These are phyloP conservation scores for Nannoperca australis DNA, from an alignment of 2,797 vertebrate species.

Conservation along the genomic window DNA sequence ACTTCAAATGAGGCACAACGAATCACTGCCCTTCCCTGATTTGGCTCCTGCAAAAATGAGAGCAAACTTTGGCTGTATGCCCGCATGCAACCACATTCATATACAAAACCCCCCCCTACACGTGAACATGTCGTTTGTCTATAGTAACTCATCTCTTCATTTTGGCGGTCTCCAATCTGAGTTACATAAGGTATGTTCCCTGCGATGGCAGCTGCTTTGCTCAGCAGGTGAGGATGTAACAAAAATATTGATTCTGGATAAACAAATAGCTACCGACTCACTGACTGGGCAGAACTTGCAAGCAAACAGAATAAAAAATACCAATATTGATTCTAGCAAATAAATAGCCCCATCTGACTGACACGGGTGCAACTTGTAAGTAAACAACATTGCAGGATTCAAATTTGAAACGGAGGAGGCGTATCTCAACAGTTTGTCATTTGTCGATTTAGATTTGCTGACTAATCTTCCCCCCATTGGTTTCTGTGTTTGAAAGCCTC, in stretches of 20 bases:
- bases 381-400: conserved; percentile 63
- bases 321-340: conserved; percentile 71
- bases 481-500: conserved; percentile 38
- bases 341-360: conserved; percentile 70
- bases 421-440: conserved; percentile 49
- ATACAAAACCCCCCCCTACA: conserved; percentile 11
- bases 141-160: conserved; percentile 53
- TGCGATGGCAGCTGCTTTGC: conserved; percentile 73
- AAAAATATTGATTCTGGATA: conserved; percentile 79
- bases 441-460: conserved; percentile 64
- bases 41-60: conserved; percentile 58
- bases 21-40: conserved; percentile 66
- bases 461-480: conserved; percentile 54
- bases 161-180: conserved; percentile 29
- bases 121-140: conserved; percentile 40
- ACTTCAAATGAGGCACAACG: conserved; percentile 73
- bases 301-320: conserved; percentile 75
- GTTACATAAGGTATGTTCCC: conserved; percentile 72
- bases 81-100: conserved; percentile 12
- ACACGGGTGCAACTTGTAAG: conserved; percentile 51
- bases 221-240: conserved; percentile 76
- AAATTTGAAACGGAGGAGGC: conserved; percentile 52
- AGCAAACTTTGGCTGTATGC: conserved; percentile 40
- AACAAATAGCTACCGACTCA: conserved; percentile 76
- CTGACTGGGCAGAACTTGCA: conserved; percentile 72